Base-by-base conservation (phyloP, 2,797 vertebrate genomes). In the Labroides dimidiatus region DNA sequence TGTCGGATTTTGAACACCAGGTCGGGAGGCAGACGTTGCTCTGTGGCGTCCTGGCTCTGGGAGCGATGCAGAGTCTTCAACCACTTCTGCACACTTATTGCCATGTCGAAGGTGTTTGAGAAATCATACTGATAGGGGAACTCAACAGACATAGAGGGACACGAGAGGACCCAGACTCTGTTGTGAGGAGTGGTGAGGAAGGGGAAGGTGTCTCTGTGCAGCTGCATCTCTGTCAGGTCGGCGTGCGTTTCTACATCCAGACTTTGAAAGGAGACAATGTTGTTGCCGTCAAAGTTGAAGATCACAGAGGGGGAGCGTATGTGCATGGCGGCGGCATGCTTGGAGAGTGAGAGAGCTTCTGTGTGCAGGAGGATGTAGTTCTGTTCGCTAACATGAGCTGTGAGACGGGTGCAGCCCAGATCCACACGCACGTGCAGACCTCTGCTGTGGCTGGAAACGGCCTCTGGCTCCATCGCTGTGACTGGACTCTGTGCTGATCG, bases 91-190 rank as follows among this genome's bases (percentile, higher is more conserved):
- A 98, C 95, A 0, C 94, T 95, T 49, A 99, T 93, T 0, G 96
- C 95, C 64, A 95, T 94, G 11, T 99, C 98, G 45, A 99, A 94
- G 6, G 97, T 98, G 78, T 81, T 92, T 6, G 98, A 99, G 89
- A 98, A 97, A 71, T 99, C 95, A n/a, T 99, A 99, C 85, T 98
- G 97, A 79, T 98, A 98, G 10, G 98, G 98, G 78, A 99, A 98
- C 89, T 99, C 97, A 0, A 97, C 87, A 17, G 93, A 80, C 19
- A 97, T 63, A 4, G 88, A 94, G 16, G 96, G 95, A 1, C 96
- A 92, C 20, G 94, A 93, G 70, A 99, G 90, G 36, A 96, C 90
- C 97, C 96, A 99, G 69, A 95, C 92, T 0, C 91, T 87, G 88
- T 98, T 99, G 58, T 91, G 93, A 36, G 93, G 74, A 5, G 96